These are phyloP conservation scores for Sebastolobus altivelis DNA, from an alignment of 2,797 vertebrate genomes.

Conservation along the genomic window DNA sequence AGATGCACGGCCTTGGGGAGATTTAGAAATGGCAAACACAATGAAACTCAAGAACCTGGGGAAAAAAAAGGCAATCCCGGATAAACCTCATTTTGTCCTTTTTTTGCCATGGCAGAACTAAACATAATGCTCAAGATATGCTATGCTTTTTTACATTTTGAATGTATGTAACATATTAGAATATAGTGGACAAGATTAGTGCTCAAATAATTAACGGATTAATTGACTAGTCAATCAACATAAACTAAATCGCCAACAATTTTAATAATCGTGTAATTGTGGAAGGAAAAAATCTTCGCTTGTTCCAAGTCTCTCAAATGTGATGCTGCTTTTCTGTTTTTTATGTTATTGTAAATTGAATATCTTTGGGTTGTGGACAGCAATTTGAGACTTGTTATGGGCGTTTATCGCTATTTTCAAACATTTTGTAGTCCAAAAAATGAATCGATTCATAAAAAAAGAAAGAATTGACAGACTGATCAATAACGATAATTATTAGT, in stretches of 20 bases:
- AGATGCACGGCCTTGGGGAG: constrained; percentile 81
- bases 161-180: not conserved
- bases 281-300: not conserved
- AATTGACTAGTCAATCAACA: not conserved
- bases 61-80: constrained; percentile 34
- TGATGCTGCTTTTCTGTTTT: not conserved
- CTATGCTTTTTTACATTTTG: constrained; percentile 12
- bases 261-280: not conserved
- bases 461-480: not conserved
- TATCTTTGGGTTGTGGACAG: not conserved
- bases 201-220: not conserved
- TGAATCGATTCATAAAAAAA: not conserved
- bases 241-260: not conserved
- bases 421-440: not conserved
- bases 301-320: not conserved
- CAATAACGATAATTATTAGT: not conserved
- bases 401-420: not conserved
- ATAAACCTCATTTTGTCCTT: constrained; percentile 34
- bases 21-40: constrained; percentile 82
- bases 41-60: constrained; percentile 80
- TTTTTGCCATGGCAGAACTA: constrained; percentile 12
- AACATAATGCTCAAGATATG: constrained; percentile 8
- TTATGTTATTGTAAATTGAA: not conserved
- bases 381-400: not conserved
- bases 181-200: not conserved